Evolutionary conservation across 2,888 invertebrate species (phyloP).

Genomic region (Lycia hirtaria): DNA sequence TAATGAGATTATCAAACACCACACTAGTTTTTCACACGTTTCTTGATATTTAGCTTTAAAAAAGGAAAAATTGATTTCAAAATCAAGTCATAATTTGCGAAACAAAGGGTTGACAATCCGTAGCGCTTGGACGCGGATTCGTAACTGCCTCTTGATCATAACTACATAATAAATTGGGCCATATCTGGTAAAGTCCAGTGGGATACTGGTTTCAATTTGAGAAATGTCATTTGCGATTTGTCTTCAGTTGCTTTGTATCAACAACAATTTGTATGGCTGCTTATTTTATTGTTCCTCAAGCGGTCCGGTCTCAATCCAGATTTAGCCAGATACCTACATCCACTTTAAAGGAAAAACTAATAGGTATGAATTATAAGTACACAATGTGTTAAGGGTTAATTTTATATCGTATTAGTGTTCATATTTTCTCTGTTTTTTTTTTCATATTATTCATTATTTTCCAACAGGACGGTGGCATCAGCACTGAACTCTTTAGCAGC

Average conservation of each 20-base stretch:
- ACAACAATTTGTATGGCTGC: no score
- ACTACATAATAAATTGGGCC: constrained; percentile 52
- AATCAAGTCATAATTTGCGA: constrained; percentile 21
- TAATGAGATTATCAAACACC: neutral
- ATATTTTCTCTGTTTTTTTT: neutral
- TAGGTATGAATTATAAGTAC: neutral
- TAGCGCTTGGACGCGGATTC: constrained; percentile 49
- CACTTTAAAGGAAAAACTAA: neutral
- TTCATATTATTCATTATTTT: constrained; percentile 38
- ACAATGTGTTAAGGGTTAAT: neutral
- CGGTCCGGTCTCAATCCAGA: constrained; percentile 17
- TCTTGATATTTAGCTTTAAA: neutral
- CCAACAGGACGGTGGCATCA: constrained; percentile 95
- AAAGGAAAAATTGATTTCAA: constrained; percentile 1
- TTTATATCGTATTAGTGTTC: neutral
- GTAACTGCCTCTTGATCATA: constrained; percentile 53
- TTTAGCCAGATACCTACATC: constrained; percentile 6
- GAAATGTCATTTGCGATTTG: constrained; percentile 47
- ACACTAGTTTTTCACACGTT: neutral
- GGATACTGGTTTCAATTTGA: constrained; percentile 71
- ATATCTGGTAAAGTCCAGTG: constrained; percentile 71
- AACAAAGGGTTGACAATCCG: constrained; percentile 39
- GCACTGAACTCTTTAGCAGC: constrained; percentile 97
- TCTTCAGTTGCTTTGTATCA: constrained; percentile 38
- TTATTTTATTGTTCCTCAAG: constrained; percentile 30